Percentiles rank a stretch among this genome's conserved stretches.
Conservation (phyloP, 2,888 invertebrate genomes). For the Toxonevra muliebris region DNA sequence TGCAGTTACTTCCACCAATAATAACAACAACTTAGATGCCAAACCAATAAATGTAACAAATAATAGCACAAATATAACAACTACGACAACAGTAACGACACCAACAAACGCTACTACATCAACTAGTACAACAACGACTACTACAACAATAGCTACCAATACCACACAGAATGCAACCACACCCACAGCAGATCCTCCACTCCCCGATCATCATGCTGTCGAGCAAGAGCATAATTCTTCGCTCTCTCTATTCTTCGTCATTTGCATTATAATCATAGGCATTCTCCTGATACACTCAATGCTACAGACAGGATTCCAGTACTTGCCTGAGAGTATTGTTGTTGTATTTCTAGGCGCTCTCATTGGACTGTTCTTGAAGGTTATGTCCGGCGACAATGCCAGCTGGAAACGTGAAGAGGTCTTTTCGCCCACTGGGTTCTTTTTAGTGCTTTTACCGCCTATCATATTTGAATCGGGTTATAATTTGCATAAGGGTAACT, state of each 20-base stretch:
- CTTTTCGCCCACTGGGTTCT: slow-evolving; percentile 98
- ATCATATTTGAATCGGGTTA: slow-evolving; percentile 99
- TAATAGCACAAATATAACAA: too few relatives aligned
- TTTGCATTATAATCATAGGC: slow-evolving; percentile 93
- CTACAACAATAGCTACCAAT: slow-evolving; percentile 21
- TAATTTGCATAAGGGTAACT: slow-evolving; percentile 97
- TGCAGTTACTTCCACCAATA: background rate
- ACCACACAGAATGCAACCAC: slow-evolving; percentile 60
- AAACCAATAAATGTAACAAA: background rate
- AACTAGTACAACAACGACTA: slow-evolving; percentile 2
- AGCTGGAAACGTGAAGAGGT: slow-evolving; percentile 98
- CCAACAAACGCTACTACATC: slow-evolving; percentile 14
- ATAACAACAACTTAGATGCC: background rate
- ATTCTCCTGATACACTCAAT: slow-evolving; percentile 94
- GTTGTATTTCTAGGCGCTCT: slow-evolving; percentile 94
- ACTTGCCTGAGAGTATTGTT: slow-evolving; percentile 96
- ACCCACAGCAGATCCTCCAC: slow-evolving; percentile 77
- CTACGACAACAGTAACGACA: background rate
- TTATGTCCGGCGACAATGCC: slow-evolving; percentile 85
- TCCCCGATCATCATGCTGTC: slow-evolving; percentile 90
- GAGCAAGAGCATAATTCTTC: slow-evolving; percentile 97
- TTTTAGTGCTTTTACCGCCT: slow-evolving; percentile 94
- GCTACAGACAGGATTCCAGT: slow-evolving; percentile 95
- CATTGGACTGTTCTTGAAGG: slow-evolving; percentile 89
- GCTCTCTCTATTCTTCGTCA: slow-evolving; percentile 97